Evolutionary conservation across 1,140 invertebrate species (phyloP).

Genomic region (Lordiphosa clarofinis): DNA sequence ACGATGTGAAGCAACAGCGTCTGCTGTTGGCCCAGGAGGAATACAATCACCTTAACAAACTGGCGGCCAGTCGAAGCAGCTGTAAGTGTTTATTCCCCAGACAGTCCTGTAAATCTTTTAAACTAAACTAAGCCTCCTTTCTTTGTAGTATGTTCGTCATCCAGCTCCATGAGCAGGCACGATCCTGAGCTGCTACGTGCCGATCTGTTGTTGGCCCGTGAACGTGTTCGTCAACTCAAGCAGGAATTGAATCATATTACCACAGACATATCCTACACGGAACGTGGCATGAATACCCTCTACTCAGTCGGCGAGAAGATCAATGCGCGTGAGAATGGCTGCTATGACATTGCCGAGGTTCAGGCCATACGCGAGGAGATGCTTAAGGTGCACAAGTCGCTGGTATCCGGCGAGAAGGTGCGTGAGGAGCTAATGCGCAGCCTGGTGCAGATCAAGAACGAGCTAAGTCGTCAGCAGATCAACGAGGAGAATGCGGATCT

Average conservation of each 20-base stretch:
- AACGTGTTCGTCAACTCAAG: slow-evolving; percentile 92
- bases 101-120: background rate
- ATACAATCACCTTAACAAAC: slow-evolving; percentile 94
- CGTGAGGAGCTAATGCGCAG: slow-evolving; percentile 96
- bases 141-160: slow-evolving; percentile 92
- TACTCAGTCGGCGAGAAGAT: slow-evolving; percentile 95
- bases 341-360: slow-evolving; percentile 95
- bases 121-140: slow-evolving; percentile 29
- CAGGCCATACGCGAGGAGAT: slow-evolving; percentile 96
- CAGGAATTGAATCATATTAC: slow-evolving; percentile 94
- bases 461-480: slow-evolving; percentile 91
- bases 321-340: slow-evolving; percentile 88
- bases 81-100: slow-evolving; percentile 83
- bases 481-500: slow-evolving; percentile 87
- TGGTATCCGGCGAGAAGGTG: slow-evolving; percentile 92
- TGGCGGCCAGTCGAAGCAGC: slow-evolving; percentile 90
- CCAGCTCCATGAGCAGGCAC: slow-evolving; percentile 93
- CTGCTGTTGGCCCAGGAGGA: slow-evolving; percentile 96
- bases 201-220: slow-evolving; percentile 93
- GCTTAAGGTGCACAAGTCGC: slow-evolving; percentile 93
- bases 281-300: slow-evolving; percentile 94
- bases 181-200: slow-evolving; percentile 96
- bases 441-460: slow-evolving; percentile 94
- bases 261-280: slow-evolving; percentile 94
- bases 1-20: slow-evolving; percentile 96